Evolutionary conservation across 2,888 invertebrate species (phyloP).

Genomic region (Chelonus formosanus): DNA sequence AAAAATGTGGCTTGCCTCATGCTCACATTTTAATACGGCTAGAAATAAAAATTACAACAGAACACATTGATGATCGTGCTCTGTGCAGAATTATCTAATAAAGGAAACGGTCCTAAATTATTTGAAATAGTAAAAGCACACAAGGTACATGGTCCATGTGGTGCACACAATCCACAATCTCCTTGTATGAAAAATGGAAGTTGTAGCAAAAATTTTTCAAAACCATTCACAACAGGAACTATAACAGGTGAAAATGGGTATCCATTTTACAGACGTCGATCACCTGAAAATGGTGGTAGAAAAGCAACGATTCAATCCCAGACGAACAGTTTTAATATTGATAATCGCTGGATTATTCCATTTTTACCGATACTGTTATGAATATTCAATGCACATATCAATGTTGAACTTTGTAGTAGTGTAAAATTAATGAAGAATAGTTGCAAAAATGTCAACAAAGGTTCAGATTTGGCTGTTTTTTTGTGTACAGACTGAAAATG

Average conservation of each 20-base stretch:
- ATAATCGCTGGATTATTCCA: conserved; percentile 42
- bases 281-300: conserved; percentile 32
- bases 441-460: conserved; percentile 63
- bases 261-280: conserved; percentile 51
- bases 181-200: conserved; percentile 60
- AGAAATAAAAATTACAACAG: conserved; percentile 39
- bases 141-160: conserved; percentile 59
- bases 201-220: conserved; percentile 58
- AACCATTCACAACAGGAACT: conserved; percentile 47
- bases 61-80: conserved; percentile 52
- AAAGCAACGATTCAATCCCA: conserved; percentile 28
- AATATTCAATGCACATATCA: conserved; percentile 51
- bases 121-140: conserved; percentile 39
- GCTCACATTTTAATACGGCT: conserved; percentile 49
- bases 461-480: conserved; percentile 40
- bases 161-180: conserved; percentile 48
- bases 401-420: conserved; percentile 62
- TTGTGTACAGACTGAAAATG: conserved; percentile 30
- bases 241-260: conserved; percentile 51
- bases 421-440: conserved; percentile 62
- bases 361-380: conserved; percentile 40
- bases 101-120: conserved; percentile 46
- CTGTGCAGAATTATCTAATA: conserved; percentile 56
- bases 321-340: conserved; percentile 10
- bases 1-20: conserved; percentile 54